Evolutionary conservation across 2,113 vertebrate genomes (phyloP), one percentile per base, ranked within the genome.

Genomic region (Podarcis raffonei): DNA sequence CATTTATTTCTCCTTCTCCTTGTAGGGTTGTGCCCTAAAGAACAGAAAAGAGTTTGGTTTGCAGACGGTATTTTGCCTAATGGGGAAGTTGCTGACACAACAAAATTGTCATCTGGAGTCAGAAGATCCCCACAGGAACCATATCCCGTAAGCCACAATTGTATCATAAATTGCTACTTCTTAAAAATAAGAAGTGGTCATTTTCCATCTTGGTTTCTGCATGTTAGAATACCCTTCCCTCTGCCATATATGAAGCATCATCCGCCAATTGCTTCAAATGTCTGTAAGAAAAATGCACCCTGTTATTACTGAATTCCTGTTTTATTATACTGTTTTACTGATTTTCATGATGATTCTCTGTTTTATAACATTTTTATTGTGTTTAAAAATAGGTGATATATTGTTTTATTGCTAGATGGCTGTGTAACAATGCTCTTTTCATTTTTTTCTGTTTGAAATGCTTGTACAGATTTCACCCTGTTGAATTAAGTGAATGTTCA

Each of bases 31-130:
- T 97, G 96, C 83, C 96, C 97, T 81, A 97, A 96, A 88, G 98
- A 99, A 78, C 98, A 98, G 91, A 98, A 97, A 94, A 98, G 98
- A 18, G 98, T 99, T 59, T 99, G 98, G 98, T 99, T 99, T 94
- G 99, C 98, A 39, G 98, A 99, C 87, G 98, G 98, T 22, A 98
- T 99, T 93, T 92, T 99, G 89, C 98, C 99, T 5, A 99, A 98
- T 77, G 98, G 98, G 0, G 98, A 99, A 95, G 98, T 98, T 94
- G 98, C 98, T 22, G 98, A 99, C 95, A 98, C 98, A 13, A 93
- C 94, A 57, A 97, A 95, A 92, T 96, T 99, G 89, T 97, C 97
- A 2, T 97, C 96, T 89, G 97, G 96, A 90, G 94, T 94, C 90
- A 97, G 95, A 88, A 95, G 95, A 86, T 95, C 94, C 72, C 95